Evolutionary conservation across 2,797 vertebrate species (phyloP).

Genomic region (Neoniphon sammara): DNA sequence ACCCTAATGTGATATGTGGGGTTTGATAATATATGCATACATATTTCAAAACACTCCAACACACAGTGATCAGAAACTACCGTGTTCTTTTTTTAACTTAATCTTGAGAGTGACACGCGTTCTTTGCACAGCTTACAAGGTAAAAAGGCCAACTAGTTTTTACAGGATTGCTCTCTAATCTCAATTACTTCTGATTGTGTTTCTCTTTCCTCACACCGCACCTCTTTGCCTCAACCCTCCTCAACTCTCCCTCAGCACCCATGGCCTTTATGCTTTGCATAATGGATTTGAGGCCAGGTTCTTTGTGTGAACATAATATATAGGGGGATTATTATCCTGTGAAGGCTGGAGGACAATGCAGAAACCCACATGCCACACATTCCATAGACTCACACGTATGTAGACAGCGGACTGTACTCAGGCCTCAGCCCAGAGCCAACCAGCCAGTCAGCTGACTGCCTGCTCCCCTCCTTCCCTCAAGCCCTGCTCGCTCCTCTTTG

Average conservation of each 20-base stretch:
- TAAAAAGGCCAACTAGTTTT: conserved; percentile 29
- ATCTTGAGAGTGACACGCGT: conserved; percentile 30
- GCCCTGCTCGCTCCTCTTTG: conserved; percentile 46
- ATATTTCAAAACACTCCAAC: background rate
- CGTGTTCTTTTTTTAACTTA: conserved; percentile 23
- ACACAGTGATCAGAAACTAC: conserved; percentile 23
- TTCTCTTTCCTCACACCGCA: conserved; percentile 35
- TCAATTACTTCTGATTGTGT: conserved; percentile 45
- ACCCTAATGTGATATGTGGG: background rate
- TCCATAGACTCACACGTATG: conserved; percentile 71
- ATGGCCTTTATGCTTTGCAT: conserved; percentile 46
- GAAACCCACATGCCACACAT: conserved; percentile 74
- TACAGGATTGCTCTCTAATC: conserved; percentile 38
- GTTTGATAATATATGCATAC: background rate
- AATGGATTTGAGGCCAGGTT: conserved; percentile 49
- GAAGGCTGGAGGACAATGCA: conserved; percentile 71
- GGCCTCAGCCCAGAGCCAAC: conserved; percentile 35
- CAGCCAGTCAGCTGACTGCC: conserved; percentile 73
- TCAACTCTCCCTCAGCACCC: conserved; percentile 10
- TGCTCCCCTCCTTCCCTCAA: conserved; percentile 55
- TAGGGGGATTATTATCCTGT: conserved; percentile 55
- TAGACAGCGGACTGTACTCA: conserved; percentile 64
- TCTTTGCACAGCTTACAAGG: conserved; percentile 26
- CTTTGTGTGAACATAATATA: conserved; percentile 54
- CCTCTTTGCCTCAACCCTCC: conserved; percentile 21